Percentiles rank a stretch among this genome's conserved stretches.
These are phyloP conservation scores for Siderastrea radians DNA, from an alignment of 92 coral and sea anemone species.

Conservation along the genomic window DNA sequence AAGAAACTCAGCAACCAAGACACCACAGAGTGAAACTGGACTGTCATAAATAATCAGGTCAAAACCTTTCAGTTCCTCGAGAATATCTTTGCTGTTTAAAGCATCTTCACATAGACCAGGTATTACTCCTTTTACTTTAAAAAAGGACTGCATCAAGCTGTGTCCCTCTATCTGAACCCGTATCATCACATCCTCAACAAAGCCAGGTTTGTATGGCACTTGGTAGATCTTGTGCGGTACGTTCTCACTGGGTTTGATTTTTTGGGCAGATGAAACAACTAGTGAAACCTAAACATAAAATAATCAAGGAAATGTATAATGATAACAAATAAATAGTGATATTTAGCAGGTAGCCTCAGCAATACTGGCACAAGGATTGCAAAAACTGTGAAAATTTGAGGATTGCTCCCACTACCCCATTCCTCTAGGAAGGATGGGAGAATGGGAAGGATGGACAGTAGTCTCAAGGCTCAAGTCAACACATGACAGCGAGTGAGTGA, in stretches of 20 bases:
- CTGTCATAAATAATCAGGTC: constrained; percentile 45
- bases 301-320: no score
- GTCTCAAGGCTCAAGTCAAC: no score
- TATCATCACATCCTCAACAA: constrained; percentile 37
- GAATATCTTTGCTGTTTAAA: constrained; percentile 19
- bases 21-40: constrained; percentile 6
- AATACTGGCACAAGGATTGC: no score
- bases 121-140: not conserved
- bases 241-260: constrained; percentile 37
- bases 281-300: constrained; percentile 40
- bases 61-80: constrained; percentile 25
- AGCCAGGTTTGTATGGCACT: constrained; percentile 59
- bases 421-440: no score
- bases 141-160: not conserved
- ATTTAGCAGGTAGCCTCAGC: no score
- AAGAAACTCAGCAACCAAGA: constrained; percentile 28
- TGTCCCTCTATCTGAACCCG: constrained; percentile 11
- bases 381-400: no score
- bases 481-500: no score
- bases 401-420: no score
- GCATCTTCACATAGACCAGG: constrained; percentile 8
- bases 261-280: constrained; percentile 52
- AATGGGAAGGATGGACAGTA: no score
- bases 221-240: constrained; percentile 67
- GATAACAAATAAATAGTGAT: no score